Conservation (phyloP, 2,113 vertebrate species). For the Serinus canaria region DNA sequence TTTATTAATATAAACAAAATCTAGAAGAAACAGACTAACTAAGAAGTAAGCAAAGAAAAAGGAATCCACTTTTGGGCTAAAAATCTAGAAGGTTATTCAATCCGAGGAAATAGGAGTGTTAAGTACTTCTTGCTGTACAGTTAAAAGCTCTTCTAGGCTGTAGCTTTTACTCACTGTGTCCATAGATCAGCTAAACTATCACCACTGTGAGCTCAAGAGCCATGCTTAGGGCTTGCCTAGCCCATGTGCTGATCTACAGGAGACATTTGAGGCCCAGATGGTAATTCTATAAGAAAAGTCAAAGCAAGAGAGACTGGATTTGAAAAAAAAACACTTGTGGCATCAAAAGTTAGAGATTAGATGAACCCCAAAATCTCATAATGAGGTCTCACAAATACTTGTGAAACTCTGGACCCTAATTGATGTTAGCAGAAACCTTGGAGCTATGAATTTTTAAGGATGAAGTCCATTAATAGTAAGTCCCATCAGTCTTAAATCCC, state of each 20-base stretch:
- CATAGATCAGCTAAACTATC: not conserved
- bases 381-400: not conserved
- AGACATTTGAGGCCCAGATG: not conserved
- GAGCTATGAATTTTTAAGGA: not conserved
- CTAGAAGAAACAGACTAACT: slow-evolving; percentile 59
- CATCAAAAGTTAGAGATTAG: not conserved
- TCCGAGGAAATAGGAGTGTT: not conserved
- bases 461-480: not conserved
- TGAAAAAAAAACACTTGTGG: not conserved
- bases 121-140: not conserved
- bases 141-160: not conserved
- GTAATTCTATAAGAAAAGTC: not conserved
- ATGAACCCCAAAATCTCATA: not conserved
- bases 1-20: slow-evolving; percentile 69
- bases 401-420: not conserved
- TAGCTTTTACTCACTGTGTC: not conserved
- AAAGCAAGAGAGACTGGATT: not conserved
- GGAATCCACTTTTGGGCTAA: not conserved
- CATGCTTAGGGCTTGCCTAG: not conserved
- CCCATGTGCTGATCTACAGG: not conserved
- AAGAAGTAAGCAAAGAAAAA: slow-evolving; percentile 26
- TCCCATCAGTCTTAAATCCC: not conserved
- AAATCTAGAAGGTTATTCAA: not conserved
- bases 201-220: fast-evolving
- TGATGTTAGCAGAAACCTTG: not conserved